Evolutionary conservation across 2,113 vertebrate genomes (phyloP).

Genomic region (Larimichthys polyactis): DNA sequence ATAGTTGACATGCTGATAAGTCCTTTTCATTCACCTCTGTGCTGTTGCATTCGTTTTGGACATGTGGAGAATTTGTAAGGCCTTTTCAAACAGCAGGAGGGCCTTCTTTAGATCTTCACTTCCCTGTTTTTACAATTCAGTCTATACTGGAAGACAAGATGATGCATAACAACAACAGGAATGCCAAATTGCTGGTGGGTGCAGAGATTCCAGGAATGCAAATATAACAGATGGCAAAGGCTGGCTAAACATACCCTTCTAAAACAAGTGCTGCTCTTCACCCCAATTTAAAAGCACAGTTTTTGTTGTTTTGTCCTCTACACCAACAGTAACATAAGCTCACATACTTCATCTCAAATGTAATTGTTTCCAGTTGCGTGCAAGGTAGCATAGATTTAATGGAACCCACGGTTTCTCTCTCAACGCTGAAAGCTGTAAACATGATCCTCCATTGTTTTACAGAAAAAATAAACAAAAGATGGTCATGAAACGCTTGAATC

Average conservation of each 20-base stretch:
- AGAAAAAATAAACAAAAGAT: conserved; percentile 19
- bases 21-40: conserved; percentile 2
- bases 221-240: conserved; percentile 49
- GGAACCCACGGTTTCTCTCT: background rate
- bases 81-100: background rate
- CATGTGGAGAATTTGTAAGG: conserved; percentile 18
- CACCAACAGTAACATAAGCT: background rate
- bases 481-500: background rate
- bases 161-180: conserved; percentile 70
- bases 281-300: conserved; percentile 2
- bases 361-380: conserved; percentile 22
- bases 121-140: conserved; percentile 22
- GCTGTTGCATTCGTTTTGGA: conserved; percentile 8
- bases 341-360: conserved; percentile 7
- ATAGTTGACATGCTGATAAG: background rate
- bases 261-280: conserved; percentile 6
- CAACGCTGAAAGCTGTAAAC: conserved; percentile 29
- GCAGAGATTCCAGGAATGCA: conserved; percentile 64
- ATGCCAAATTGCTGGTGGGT: conserved; percentile 52
- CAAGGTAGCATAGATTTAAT: conserved; percentile 17
- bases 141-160: conserved; percentile 36
- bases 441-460: conserved; percentile 29
- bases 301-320: background rate
- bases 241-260: conserved; percentile 20
- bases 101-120: conserved; percentile 6